These are phyloP conservation scores for Melanotus villosus DNA, from an alignment of 2,888 invertebrate species.

Conservation along the genomic window DNA sequence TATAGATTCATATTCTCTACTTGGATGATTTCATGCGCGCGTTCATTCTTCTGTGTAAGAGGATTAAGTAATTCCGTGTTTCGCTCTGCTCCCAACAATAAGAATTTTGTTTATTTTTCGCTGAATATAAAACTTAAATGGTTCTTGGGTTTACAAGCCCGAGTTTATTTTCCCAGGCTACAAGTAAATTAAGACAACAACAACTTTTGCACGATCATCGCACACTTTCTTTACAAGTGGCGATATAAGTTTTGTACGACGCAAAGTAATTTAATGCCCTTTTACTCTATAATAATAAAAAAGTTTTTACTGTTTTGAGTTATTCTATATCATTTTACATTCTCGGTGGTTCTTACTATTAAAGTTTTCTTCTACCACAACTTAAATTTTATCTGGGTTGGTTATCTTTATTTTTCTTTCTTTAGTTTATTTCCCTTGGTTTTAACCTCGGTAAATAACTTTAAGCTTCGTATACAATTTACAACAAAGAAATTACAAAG, in stretches of 20 bases:
- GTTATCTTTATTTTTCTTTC: too few species aligned
- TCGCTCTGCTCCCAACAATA: conserved; percentile 33
- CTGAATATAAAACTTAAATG: conserved; percentile 30
- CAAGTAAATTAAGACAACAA: neutral
- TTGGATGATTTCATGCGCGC: conserved; percentile 42
- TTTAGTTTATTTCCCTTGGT: too few species aligned
- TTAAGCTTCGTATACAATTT: too few species aligned
- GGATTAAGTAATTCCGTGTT: conserved; percentile 45
- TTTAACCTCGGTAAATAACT: too few species aligned
- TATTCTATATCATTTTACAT: too few species aligned
- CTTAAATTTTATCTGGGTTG: too few species aligned
- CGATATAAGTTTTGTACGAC: neutral
- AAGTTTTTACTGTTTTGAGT: neutral
- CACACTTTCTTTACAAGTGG: neutral
- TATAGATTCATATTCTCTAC: conserved; percentile 45
- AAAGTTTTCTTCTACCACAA: too few species aligned
- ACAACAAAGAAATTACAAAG: too few species aligned
- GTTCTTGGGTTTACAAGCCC: conserved; percentile 9
- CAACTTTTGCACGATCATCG: neutral
- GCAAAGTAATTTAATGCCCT: neutral
- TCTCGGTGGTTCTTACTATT: too few species aligned
- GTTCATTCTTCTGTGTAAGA: conserved; percentile 45
- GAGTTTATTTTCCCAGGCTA: conserved; percentile 5
- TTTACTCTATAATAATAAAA: neutral
- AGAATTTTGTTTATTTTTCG: conserved; percentile 40